Evolutionary conservation across 35 echinoderm and acorn worm genomes (phyloP).

Genomic region (Apostichopus parvimensis): DNA sequence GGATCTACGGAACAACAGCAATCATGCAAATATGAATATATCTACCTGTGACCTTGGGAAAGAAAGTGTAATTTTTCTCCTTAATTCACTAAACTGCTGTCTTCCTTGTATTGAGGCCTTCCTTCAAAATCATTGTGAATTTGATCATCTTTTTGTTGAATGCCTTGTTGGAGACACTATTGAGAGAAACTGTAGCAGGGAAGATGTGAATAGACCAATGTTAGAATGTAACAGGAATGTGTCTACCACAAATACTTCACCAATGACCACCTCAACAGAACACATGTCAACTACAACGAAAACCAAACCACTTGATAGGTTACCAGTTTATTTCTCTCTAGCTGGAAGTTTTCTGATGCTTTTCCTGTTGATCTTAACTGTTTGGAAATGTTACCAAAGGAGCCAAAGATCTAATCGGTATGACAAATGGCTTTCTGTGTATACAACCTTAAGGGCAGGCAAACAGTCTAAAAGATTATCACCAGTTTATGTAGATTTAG

Average conservation of each 20-base stretch:
- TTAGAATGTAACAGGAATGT: too few species aligned
- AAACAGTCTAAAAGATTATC: too few species aligned
- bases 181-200: too few species aligned
- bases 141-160: background rate
- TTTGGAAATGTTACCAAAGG: background rate
- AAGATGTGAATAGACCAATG: too few species aligned
- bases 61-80: background rate
- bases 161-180: background rate
- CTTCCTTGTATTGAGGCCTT: background rate
- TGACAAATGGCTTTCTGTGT: background rate
- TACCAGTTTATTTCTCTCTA: too few species aligned
- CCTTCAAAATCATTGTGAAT: background rate
- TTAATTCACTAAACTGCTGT: background rate
- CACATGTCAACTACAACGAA: too few species aligned
- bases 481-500: too few species aligned
- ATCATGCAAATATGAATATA: background rate
- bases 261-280: too few species aligned
- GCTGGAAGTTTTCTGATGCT: too few species aligned
- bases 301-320: too few species aligned
- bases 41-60: background rate
- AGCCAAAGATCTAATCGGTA: background rate
- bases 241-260: too few species aligned
- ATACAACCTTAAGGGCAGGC: background rate
- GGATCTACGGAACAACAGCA: background rate
- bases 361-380: too few species aligned